A percentile compares a stretch with the other conserved stretches of the same genome.
phyloP scores from a whole-genome alignment of 2,797 vertebrate genomes.

The Mallotus villosus region DNA sequence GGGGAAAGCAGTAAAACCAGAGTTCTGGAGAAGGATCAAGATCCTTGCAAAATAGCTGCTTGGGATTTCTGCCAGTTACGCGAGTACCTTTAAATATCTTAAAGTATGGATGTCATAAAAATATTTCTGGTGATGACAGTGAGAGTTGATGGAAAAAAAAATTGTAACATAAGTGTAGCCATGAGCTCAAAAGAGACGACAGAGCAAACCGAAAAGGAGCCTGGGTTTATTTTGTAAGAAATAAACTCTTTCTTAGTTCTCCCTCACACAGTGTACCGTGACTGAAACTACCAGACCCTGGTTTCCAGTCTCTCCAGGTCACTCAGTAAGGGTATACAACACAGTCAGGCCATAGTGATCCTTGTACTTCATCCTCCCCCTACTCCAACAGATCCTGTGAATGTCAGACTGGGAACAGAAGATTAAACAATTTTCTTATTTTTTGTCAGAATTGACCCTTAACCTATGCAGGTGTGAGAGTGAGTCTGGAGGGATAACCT shows the following conservation, averaged over 20 bases:
- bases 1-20: too few relatives aligned
- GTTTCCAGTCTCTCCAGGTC: background rate
- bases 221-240: too few relatives aligned
- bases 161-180: too few relatives aligned
- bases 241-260: background rate
- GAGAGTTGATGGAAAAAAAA: too few relatives aligned
- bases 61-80: too few relatives aligned
- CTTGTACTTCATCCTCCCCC: too few relatives aligned
- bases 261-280: background rate
- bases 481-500: background rate
- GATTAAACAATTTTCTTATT: background rate
- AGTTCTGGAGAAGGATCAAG: too few relatives aligned
- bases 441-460: background rate
- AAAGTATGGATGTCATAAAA: too few relatives aligned
- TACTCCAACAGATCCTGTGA: background rate
- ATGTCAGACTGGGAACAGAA: background rate
- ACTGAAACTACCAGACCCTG: background rate
- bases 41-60: too few relatives aligned
- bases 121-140: too few relatives aligned
- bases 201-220: constrained; percentile 10
- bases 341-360: too few relatives aligned
- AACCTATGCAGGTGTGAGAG: background rate
- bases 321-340: background rate
- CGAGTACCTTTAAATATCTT: too few relatives aligned
- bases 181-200: constrained; percentile 20